Evolutionary conservation across 2,888 invertebrate species (phyloP).

Genomic region (Nephrotoma appendiculata): DNA sequence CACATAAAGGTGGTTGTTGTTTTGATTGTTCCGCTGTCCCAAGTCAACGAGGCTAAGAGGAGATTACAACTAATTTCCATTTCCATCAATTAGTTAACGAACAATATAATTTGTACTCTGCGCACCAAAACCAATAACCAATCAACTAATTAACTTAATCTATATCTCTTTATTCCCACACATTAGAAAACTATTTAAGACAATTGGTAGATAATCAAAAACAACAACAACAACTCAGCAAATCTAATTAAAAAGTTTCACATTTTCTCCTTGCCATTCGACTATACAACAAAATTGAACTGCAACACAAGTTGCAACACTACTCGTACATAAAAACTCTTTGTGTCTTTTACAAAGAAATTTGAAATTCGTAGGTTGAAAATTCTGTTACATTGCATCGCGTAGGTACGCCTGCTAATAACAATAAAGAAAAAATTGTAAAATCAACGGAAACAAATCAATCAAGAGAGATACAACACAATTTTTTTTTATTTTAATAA

Average conservation of each 20-base stretch:
- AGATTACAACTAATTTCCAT: too few relatives aligned
- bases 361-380: neutral
- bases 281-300: neutral
- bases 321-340: neutral
- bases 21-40: too few relatives aligned
- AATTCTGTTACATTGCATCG: neutral
- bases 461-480: neutral
- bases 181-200: neutral
- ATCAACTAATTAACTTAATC: neutral
- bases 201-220: neutral
- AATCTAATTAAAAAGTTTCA: neutral
- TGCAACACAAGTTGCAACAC: neutral
- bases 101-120: neutral
- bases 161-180: neutral
- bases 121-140: neutral
- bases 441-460: neutral
- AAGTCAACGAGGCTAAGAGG: too few relatives aligned
- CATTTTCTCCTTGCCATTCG: neutral
- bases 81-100: neutral
- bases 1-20: too few relatives aligned
- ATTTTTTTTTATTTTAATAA: neutral
- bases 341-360: neutral
- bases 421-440: neutral
- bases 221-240: neutral
- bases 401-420: neutral